phyloP scores from a whole-genome alignment of 2,113 vertebrate species.

The Phyllopteryx taeniolatus region DNA sequence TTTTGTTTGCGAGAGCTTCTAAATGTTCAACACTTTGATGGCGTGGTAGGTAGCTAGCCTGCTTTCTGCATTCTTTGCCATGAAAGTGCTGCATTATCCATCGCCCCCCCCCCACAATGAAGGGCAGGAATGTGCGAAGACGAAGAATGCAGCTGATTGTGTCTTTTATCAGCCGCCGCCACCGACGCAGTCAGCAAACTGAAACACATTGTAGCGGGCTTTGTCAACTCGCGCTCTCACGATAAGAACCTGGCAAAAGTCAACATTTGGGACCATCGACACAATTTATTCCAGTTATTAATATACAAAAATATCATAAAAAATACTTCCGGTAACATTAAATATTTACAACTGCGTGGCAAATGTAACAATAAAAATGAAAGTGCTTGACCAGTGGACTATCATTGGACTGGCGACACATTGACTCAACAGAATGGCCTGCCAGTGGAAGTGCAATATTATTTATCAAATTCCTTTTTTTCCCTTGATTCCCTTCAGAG shows the following conservation, averaged over 20 bases:
- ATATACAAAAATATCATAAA: conserved; percentile 44
- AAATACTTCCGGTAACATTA: neutral
- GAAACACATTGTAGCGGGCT: conserved; percentile 38
- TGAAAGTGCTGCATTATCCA: conserved; percentile 1
- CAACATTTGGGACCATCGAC: neutral
- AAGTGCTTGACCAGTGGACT: conserved; percentile 23
- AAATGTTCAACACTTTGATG: no score
- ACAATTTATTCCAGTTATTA: conserved; percentile 30
- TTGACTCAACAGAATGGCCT: conserved; percentile 1
- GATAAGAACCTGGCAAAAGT: neutral
- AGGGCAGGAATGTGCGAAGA: conserved; percentile 44
- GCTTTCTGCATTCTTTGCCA: neutral
- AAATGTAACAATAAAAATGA: conserved; percentile 21
- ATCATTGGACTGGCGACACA: neutral
- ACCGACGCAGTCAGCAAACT: conserved; percentile 10
- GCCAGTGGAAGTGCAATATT: conserved; percentile 22
- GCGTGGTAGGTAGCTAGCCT: neutral
- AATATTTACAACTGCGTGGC: conserved; percentile 34
- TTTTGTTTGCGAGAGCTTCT: no score
- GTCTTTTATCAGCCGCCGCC: conserved; percentile 34
- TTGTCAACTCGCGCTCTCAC: conserved; percentile 28
- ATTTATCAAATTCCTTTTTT: conserved; percentile 5
- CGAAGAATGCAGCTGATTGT: conserved; percentile 55
- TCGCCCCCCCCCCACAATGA: conserved; percentile 14
- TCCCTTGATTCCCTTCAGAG: neutral